These are phyloP conservation scores for Mystacides longicornis DNA, from an alignment of 2,888 invertebrate genomes.

Conservation along the genomic window DNA sequence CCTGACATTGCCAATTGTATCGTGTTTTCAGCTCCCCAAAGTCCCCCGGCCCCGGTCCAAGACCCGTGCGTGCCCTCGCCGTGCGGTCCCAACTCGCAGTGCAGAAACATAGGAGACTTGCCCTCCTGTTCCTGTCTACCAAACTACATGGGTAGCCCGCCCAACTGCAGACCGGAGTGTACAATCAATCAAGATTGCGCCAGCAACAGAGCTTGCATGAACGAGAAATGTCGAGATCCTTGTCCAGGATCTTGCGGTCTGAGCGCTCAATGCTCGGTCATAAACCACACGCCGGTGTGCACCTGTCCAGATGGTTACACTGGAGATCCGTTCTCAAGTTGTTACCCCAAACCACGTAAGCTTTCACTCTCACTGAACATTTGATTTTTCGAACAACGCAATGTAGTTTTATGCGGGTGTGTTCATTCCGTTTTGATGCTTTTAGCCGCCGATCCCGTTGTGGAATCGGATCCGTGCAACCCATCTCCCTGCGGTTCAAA, in stretches of 20 bases:
- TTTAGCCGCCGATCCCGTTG: conserved; percentile 42
- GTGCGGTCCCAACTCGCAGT: conserved; percentile 64
- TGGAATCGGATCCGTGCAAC: conserved; percentile 52
- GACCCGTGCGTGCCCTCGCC: conserved; percentile 53
- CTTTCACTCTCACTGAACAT: not conserved
- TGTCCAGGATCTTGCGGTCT: conserved; percentile 74
- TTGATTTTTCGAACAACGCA: conserved; percentile 55
- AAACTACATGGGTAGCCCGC: conserved; percentile 61
- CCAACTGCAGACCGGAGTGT: conserved; percentile 78
- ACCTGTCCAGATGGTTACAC: conserved; percentile 58
- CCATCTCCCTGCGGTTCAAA: conserved; percentile 67
- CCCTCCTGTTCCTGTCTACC: conserved; percentile 69
- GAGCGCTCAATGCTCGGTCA: conserved; percentile 62
- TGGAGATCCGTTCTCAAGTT: conserved; percentile 68
- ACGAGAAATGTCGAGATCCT: conserved; percentile 67
- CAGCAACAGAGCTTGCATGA: conserved; percentile 67
- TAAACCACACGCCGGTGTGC: conserved; percentile 67
- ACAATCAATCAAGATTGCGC: conserved; percentile 75
- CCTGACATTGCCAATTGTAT: conserved; percentile 24
- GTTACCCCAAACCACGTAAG: conserved; percentile 47
- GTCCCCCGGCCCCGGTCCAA: conserved; percentile 48
- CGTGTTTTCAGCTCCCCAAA: conserved; percentile 37
- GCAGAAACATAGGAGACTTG: conserved; percentile 60
- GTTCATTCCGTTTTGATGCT: conserved; percentile 46
- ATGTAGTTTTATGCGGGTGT: conserved; percentile 72